Conservation (phyloP, 2,888 invertebrate genomes). For the Mythimna pallens region DNA sequence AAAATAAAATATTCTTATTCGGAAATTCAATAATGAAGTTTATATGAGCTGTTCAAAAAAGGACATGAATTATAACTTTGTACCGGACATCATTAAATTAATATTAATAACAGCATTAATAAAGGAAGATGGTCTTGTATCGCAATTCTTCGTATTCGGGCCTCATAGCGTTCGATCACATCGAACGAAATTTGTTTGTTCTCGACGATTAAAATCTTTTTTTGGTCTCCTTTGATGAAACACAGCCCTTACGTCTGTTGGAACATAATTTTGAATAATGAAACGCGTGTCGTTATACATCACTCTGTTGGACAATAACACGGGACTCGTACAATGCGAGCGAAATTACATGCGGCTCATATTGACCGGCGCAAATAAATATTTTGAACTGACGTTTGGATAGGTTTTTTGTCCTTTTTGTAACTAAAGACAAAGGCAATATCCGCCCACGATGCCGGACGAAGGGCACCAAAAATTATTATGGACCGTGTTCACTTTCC, state of each 20-base stretch:
- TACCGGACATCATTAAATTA: conserved; percentile 57
- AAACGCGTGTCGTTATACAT: conserved; percentile 78
- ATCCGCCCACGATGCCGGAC: conserved; percentile 85
- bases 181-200: conserved; percentile 54
- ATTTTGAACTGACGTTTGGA: conserved; percentile 83
- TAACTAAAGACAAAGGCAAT: conserved; percentile 87
- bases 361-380: conserved; percentile 85
- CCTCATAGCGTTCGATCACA: conserved; percentile 38
- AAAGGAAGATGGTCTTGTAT: conserved; percentile 57
- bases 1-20: conserved; percentile 50
- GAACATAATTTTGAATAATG: conserved; percentile 80
- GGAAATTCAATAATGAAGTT: conserved; percentile 48
- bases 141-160: conserved; percentile 54
- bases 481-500: conserved; percentile 83
- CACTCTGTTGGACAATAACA: conserved; percentile 81
- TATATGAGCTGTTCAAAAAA: conserved; percentile 51
- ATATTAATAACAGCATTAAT: conserved; percentile 58
- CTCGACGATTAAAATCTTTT: conserved; percentile 51
- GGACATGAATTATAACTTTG: conserved; percentile 52
- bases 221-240: conserved; percentile 54
- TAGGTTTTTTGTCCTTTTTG: conserved; percentile 80
- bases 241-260: conserved; percentile 64
- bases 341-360: conserved; percentile 83
- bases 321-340: conserved; percentile 77
- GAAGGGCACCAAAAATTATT: conserved; percentile 88